These are phyloP conservation scores for Protosalanx chinensis DNA, from an alignment of 2,797 vertebrate genomes.

Conservation along the genomic window DNA sequence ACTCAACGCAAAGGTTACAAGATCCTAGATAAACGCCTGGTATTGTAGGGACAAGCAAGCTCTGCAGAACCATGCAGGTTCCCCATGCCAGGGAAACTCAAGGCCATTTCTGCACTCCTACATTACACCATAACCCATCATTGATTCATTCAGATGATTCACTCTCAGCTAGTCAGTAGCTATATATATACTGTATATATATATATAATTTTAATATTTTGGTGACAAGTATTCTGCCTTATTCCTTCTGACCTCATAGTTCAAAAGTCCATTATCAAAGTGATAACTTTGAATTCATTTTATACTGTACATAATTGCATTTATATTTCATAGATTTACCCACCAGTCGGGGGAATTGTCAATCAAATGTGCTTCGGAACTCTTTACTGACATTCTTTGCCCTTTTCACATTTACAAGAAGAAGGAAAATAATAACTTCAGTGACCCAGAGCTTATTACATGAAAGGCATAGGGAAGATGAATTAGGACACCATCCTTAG, in stretches of 20 bases:
- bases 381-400: constrained; percentile 69
- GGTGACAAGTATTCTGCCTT: background rate
- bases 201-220: background rate
- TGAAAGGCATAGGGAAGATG: constrained; percentile 39
- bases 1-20: background rate
- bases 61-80: background rate
- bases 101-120: background rate
- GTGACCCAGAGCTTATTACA: constrained; percentile 55
- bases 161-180: background rate
- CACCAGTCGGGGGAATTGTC: constrained; percentile 52
- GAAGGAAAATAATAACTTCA: constrained; percentile 66
- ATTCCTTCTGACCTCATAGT: background rate
- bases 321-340: constrained; percentile 50
- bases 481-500: constrained; percentile 41
- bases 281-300: constrained; percentile 23
- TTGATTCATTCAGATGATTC: background rate
- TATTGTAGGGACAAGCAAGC: background rate
- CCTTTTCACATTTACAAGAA: constrained; percentile 74
- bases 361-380: constrained; percentile 65
- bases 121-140: background rate
- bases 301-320: constrained; percentile 42
- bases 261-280: constrained; percentile 10
- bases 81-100: background rate
- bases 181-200: no score
- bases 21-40: background rate